These are phyloP conservation scores for Syrphus vitripennis DNA, from an alignment of 2,888 invertebrate species.

Conservation along the genomic window DNA sequence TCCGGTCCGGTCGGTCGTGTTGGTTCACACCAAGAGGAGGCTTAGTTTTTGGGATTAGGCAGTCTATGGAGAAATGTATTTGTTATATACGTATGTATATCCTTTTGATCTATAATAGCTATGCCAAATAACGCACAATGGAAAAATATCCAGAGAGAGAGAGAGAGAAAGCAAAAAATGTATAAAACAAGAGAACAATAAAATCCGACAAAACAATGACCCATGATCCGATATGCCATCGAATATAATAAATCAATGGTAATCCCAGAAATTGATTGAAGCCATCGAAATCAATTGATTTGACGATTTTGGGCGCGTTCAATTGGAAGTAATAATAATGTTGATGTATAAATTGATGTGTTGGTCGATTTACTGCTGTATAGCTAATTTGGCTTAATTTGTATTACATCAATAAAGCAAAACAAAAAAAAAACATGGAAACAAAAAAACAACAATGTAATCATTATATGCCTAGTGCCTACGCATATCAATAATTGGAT, in stretches of 20 bases:
- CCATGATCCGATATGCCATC: slow-evolving; percentile 42
- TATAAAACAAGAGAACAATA: slow-evolving; percentile 14
- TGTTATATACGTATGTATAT: no score
- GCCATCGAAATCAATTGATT: slow-evolving; percentile 67
- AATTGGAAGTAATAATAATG: slow-evolving; percentile 51
- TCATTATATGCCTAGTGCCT: no score
- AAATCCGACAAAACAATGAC: slow-evolving; percentile 38
- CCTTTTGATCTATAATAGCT: slow-evolving; percentile 49
- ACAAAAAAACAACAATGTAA: not conserved
- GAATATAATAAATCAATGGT: slow-evolving; percentile 68
- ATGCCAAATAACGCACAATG: not conserved
- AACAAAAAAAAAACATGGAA: not conserved
- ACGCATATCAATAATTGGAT: not conserved
- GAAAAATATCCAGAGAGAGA: not conserved
- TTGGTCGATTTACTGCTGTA: slow-evolving; percentile 43
- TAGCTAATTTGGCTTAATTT: slow-evolving; percentile 51
- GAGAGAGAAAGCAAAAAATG: not conserved
- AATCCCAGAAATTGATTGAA: slow-evolving; percentile 69
- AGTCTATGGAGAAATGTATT: slow-evolving; percentile 13
- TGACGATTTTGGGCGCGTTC: slow-evolving; percentile 63
- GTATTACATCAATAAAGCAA: not conserved
- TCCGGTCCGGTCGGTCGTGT: not conserved
- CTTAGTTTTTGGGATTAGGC: not conserved
- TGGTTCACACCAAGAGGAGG: not conserved
- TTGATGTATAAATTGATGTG: slow-evolving; percentile 52